Percentiles rank a stretch among this genome's conserved stretches.
Conservation (phyloP, 2,888 invertebrate species). For the Apeira syringaria region DNA sequence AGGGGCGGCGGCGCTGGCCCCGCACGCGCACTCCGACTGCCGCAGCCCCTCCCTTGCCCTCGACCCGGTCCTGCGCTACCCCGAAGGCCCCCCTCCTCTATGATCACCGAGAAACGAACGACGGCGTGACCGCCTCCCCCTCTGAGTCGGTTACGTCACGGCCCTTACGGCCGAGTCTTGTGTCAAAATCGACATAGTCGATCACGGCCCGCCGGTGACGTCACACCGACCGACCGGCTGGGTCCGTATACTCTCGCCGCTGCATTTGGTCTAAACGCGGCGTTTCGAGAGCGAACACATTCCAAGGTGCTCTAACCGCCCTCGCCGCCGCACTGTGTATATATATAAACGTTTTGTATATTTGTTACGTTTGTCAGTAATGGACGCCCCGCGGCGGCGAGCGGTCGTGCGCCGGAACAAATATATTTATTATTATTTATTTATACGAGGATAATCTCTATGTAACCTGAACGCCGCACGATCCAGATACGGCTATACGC, state of each 20-base stretch:
- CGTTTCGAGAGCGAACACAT: conserved; percentile 38
- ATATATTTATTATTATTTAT: conserved; percentile 43
- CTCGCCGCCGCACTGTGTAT: conserved; percentile 41
- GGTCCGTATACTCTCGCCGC: conserved; percentile 27
- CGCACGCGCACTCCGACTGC: conserved; percentile 92
- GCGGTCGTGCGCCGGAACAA: conserved; percentile 30
- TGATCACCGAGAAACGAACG: conserved; percentile 66
- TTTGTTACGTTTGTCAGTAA: conserved; percentile 52
- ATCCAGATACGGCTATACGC: conserved; percentile 52
- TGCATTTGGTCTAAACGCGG: conserved; percentile 46
- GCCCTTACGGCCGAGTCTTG: too few relatives aligned
- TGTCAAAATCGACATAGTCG: too few relatives aligned
- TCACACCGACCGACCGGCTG: neutral
- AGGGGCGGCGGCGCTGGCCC: conserved; percentile 96
- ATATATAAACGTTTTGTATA: conserved; percentile 60
- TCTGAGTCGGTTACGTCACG: conserved; percentile 20
- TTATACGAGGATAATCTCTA: conserved; percentile 41
- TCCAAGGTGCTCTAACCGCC: conserved; percentile 25
- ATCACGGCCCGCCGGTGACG: too few relatives aligned
- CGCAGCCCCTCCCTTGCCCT: conserved; percentile 91
- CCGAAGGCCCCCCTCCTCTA: conserved; percentile 96
- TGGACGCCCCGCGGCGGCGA: conserved; percentile 38
- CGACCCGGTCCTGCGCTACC: conserved; percentile 95
- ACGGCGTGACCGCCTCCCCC: conserved; percentile 18
- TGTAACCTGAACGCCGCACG: conserved; percentile 44